Percentiles rank a stretch among this genome's conserved stretches.
These are phyloP conservation scores for Anniella stebbinsi DNA, from an alignment of 2,797 vertebrate species.

Conservation along the genomic window DNA sequence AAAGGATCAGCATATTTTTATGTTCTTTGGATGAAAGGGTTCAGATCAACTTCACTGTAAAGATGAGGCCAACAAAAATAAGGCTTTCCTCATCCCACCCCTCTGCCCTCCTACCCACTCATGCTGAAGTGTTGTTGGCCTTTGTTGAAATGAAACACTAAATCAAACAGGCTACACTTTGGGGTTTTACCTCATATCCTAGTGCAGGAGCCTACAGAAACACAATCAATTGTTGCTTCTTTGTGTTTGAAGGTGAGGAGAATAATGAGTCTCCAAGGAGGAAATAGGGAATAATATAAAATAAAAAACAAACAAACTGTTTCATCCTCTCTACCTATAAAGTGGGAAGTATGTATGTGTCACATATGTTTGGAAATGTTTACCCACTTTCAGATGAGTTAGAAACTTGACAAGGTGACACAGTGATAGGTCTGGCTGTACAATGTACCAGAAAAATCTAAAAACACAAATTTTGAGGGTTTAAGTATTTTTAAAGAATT, in stretches of 20 bases:
- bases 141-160: background rate
- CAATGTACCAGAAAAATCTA: too few relatives aligned
- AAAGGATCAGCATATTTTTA: background rate
- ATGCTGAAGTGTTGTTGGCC: background rate
- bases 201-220: conserved; percentile 2
- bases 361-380: too few relatives aligned
- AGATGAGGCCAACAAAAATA: background rate
- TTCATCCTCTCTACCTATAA: too few relatives aligned
- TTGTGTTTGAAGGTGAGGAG: conserved; percentile 9
- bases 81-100: background rate
- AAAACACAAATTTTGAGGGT: too few relatives aligned
- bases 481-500: too few relatives aligned
- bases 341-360: too few relatives aligned
- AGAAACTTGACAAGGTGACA: too few relatives aligned
- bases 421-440: too few relatives aligned
- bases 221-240: conserved; percentile 19
- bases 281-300: conserved; percentile 9
- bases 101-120: background rate
- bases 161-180: background rate
- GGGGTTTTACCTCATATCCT: background rate
- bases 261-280: background rate
- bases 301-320: too few relatives aligned
- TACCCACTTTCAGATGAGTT: too few relatives aligned
- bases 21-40: background rate
- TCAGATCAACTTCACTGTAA: background rate